Percentiles rank a stretch among this genome's conserved stretches.
These are phyloP conservation scores for Sebastes trivittatus DNA, from an alignment of 2,797 vertebrate species.

Conservation along the genomic window DNA sequence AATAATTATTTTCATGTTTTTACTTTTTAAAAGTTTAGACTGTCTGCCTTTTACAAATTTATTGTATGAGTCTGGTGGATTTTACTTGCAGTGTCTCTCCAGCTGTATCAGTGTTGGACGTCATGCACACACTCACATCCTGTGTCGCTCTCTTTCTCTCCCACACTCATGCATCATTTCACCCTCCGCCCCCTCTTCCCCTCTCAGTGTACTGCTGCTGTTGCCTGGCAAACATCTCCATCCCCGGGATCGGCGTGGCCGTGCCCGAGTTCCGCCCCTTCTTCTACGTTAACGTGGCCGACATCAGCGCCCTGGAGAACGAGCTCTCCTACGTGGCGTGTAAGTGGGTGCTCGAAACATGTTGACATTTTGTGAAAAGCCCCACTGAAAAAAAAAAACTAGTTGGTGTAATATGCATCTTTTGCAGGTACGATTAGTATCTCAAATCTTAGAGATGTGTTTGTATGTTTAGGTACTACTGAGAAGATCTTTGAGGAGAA, in stretches of 20 bases:
- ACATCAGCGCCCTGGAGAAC: conserved; percentile 92
- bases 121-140: conserved; percentile 2
- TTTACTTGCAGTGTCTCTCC: background rate
- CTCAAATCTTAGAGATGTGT: background rate
- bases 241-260: conserved; percentile 89
- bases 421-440: background rate
- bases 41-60: background rate
- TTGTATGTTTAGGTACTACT: conserved; percentile 86
- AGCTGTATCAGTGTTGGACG: background rate
- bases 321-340: conserved; percentile 95
- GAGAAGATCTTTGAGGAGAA: conserved; percentile 98
- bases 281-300: conserved; percentile 94
- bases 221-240: conserved; percentile 93
- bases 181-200: background rate
- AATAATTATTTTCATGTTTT: background rate
- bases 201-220: conserved; percentile 93
- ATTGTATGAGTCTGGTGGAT: background rate
- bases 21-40: background rate
- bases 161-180: conserved; percentile 7
- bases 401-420: background rate
- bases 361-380: background rate
- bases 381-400: background rate
- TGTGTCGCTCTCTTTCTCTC: background rate
- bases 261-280: conserved; percentile 93
- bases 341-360: conserved; percentile 74